Conservation (phyloP, 2,888 invertebrate species). For the Mechanitis mazaeus region DNA sequence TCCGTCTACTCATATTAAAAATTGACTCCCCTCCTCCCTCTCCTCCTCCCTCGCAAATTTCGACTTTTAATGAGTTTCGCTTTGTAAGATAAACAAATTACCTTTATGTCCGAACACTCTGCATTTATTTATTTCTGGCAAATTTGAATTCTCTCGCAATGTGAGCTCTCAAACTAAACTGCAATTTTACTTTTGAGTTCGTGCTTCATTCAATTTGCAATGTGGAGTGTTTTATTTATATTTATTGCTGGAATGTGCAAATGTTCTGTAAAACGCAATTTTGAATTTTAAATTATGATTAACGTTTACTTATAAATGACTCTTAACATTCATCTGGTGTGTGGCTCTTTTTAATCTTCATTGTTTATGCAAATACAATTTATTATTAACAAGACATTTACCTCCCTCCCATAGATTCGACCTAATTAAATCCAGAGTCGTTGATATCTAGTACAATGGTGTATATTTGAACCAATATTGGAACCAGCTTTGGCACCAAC, state of each 20-base stretch:
- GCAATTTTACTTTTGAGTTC: constrained; percentile 18
- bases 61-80: constrained; percentile 46
- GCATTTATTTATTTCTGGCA: constrained; percentile 18
- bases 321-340: no score
- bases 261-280: background rate
- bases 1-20: constrained; percentile 33
- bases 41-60: constrained; percentile 28
- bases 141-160: constrained; percentile 17
- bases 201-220: constrained; percentile 16
- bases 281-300: background rate
- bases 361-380: no score
- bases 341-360: no score
- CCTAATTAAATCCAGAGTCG: no score
- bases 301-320: no score
- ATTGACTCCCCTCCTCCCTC: constrained; percentile 22
- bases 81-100: constrained; percentile 48
- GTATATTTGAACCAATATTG: no score
- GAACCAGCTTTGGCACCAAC: no score
- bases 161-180: constrained; percentile 6
- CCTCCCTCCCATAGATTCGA: no score
- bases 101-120: constrained; percentile 27
- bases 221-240: constrained; percentile 15
- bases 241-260: constrained; percentile 10
- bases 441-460: no score
- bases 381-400: no score